These are phyloP conservation scores for Sialis fuliginosa DNA, from an alignment of 2,888 invertebrate species.

Conservation along the genomic window DNA sequence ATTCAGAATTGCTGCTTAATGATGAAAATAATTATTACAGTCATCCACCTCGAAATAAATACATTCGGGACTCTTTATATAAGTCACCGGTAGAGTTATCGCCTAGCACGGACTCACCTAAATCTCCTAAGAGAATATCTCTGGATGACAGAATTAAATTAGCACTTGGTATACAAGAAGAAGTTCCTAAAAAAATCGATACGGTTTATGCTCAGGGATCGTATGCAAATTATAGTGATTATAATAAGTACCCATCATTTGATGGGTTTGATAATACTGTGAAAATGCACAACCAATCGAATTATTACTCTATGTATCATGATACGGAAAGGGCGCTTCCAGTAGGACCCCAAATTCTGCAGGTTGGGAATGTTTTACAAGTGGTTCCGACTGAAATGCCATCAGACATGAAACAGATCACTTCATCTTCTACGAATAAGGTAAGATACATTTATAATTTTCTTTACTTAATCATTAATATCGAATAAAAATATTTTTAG, in stretches of 20 bases:
- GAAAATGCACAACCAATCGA: not conserved
- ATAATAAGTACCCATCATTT: constrained; percentile 4
- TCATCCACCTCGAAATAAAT: not conserved
- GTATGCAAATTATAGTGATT: constrained; percentile 5
- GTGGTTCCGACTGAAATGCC: constrained; percentile 26
- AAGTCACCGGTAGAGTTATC: not conserved
- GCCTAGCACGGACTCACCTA: constrained; percentile 7
- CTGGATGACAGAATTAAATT: constrained; percentile 40
- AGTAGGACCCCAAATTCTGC: constrained; percentile 16
- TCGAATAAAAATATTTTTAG: too few species aligned
- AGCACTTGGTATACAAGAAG: constrained; percentile 34
- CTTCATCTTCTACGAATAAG: too few species aligned
- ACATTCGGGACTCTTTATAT: not conserved
- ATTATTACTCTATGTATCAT: not conserved
- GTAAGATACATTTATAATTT: too few species aligned
- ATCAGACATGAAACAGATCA: too few species aligned
- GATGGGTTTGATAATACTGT: constrained; percentile 5
- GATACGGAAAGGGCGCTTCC: not conserved
- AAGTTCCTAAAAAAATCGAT: constrained; percentile 10
- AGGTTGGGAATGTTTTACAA: constrained; percentile 40
- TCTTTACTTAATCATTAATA: too few species aligned
- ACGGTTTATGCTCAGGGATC: constrained; percentile 8
- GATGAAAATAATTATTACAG: constrained; percentile 11
- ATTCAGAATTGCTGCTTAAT: constrained; percentile 24
- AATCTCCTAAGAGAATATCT: constrained; percentile 36